A percentile compares a stretch with the other conserved stretches of the same genome.
Evolutionary conservation across 2,113 vertebrate species (phyloP).

Genomic region (Agapornis roseicollis): DNA sequence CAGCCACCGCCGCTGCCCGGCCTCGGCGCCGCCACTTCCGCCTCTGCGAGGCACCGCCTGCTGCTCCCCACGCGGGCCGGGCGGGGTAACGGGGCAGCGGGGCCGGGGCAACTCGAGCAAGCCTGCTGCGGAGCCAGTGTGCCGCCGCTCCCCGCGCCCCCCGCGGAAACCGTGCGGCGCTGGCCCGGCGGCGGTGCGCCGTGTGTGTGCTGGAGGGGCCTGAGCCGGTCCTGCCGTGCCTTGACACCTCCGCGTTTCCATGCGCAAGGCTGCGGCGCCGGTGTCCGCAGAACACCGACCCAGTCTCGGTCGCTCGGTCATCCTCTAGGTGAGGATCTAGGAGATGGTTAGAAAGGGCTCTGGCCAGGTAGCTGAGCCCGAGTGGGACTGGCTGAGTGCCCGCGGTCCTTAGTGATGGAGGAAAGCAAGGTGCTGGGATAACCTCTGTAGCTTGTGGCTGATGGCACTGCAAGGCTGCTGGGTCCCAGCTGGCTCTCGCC

Average conservation of each 20-base stretch:
- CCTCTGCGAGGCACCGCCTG: neutral
- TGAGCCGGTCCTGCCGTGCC: neutral
- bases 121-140: too few relatives aligned
- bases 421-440: fast-evolving
- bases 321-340: fast-evolving
- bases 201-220: neutral
- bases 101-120: neutral
- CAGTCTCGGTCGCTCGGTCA: fast-evolving
- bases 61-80: neutral
- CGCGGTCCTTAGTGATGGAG: fast-evolving
- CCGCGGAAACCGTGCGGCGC: too few relatives aligned
- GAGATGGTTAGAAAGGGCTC: neutral
- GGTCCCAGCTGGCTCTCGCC: fast-evolving
- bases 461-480: fast-evolving
- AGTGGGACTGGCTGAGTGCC: fast-evolving
- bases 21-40: neutral
- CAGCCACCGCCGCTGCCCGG: neutral
- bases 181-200: neutral
- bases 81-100: too few relatives aligned
- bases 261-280: neutral
- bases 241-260: neutral
- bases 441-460: neutral
- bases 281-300: neutral
- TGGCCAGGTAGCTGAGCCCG: fast-evolving
- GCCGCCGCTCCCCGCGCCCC: too few relatives aligned